These are phyloP conservation scores for Chrysogorgia sp. DNA, from an alignment of 92 coral and sea anemone genomes.

Conservation along the genomic window DNA sequence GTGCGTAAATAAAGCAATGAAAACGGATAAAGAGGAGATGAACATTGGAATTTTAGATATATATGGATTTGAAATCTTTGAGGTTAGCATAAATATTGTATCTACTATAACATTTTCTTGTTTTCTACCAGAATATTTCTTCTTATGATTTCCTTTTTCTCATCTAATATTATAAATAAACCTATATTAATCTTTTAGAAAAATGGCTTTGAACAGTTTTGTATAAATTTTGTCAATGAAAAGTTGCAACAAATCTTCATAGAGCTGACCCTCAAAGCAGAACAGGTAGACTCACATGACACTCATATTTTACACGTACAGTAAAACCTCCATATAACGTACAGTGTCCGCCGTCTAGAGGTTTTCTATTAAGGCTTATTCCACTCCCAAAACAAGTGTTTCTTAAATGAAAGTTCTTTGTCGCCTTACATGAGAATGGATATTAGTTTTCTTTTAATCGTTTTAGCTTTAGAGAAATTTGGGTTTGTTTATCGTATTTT, in stretches of 20 bases:
- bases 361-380: too few species aligned
- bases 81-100: constrained; percentile 57
- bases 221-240: constrained; percentile 98
- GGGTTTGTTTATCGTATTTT: too few species aligned
- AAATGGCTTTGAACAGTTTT: constrained; percentile 99
- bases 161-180: background rate
- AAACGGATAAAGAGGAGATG: constrained; percentile 81
- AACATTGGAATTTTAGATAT: constrained; percentile 96
- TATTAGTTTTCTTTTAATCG: too few species aligned
- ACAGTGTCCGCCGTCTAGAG: too few species aligned
- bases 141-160: background rate
- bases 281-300: constrained; percentile 79
- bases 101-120: background rate
- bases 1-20: constrained; percentile 98
- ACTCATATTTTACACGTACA: background rate
- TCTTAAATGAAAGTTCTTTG: too few species aligned
- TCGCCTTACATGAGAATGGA: too few species aligned
- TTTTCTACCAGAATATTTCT: background rate
- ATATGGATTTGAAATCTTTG: constrained; percentile 97
- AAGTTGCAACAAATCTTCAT: constrained; percentile 98
- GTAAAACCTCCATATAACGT: background rate
- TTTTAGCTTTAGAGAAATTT: too few species aligned
- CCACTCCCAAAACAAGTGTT: too few species aligned
- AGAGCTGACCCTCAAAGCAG: constrained; percentile 95
- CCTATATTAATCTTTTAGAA: constrained; percentile 67